Evolutionary conservation across 2,113 vertebrate species (phyloP), one percentile per base, ranked within the genome.

Genomic region (Harpagus bidentatus): DNA sequence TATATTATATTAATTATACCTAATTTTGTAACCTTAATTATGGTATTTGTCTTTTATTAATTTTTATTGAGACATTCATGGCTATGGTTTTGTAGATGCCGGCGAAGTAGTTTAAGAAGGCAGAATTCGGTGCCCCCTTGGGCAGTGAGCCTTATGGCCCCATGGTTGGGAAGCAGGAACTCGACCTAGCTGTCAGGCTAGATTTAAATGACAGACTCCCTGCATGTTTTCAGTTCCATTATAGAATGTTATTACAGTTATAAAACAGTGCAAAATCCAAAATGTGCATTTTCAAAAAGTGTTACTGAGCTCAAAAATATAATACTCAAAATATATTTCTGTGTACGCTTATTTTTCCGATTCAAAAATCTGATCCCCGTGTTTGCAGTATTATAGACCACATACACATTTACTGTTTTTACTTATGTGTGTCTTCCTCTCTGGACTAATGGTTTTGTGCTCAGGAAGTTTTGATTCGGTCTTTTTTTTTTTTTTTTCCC

Each of bases 221-320:
- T 73, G 9, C 0, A 0, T 84, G 29, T 66, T 81, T 76, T 81
- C 29, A 76, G 0, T 71, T 81, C 2, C 79, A 21, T 31, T 85
- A 14, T 32, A 36, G n/a, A 74, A 80, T 4, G 5, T 32, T 86
- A 19, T 70, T 71, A 11, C 1, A 73, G 8, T 38, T 78, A 17
- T 8, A 70, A 86, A 91, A 56, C 2, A 2, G 43, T 22, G 20
- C 17, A 63, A 85, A 89, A 50, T 91, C 13, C 50, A 88, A n/a
- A 16, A 22, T 16, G 5, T 86, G 6, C 15, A n/a, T 42, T 88
- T 88, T 77, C 6, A 0, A 45, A n/a, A 92, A 56, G 7, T 29
- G 26, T 53, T 91, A 9, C 21, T 62, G 32, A 43, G 22, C 16
- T 91, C 28, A 48, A 52, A 76, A 77, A 22, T 43, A 7, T 4